Percentiles rank a stretch among this genome's conserved stretches.
phyloP scores from a whole-genome alignment of 2,888 invertebrate genomes.

The Sarcophaga subvicina region DNA sequence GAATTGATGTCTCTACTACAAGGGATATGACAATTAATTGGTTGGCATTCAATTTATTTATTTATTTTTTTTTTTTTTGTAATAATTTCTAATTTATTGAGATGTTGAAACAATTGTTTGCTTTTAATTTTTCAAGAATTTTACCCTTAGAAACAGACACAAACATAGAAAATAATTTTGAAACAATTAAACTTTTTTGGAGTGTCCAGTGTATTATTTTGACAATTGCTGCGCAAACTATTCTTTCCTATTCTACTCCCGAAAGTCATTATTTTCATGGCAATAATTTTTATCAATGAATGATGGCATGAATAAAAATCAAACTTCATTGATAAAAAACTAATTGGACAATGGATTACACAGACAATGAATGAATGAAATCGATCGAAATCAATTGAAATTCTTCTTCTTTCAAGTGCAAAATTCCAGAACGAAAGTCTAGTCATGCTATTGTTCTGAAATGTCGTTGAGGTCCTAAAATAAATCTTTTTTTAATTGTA shows the following conservation, averaged over 20 bases:
- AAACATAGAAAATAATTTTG: background rate
- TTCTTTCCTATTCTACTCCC: background rate
- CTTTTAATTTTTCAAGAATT: constrained; percentile 59
- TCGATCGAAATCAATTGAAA: constrained; percentile 6
- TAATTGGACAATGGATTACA: constrained; percentile 26
- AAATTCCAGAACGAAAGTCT: constrained; percentile 53
- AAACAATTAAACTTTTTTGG: constrained; percentile 35
- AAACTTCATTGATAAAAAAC: constrained; percentile 50
- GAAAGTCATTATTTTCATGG: background rate
- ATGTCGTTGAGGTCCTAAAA: constrained; percentile 66
- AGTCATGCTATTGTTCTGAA: constrained; percentile 35
- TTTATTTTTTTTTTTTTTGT: constrained; percentile 6
- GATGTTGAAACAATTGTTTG: constrained; percentile 26
- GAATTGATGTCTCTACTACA: constrained; percentile 10
- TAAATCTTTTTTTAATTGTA: constrained; percentile 45
- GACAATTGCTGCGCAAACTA: constrained; percentile 33
- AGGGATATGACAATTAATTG: background rate
- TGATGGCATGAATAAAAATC: constrained; percentile 24
- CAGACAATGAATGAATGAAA: background rate
- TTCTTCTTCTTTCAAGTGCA: constrained; percentile 49
- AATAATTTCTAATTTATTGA: constrained; percentile 38
- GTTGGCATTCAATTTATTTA: background rate
- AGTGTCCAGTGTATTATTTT: constrained; percentile 21
- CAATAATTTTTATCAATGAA: constrained; percentile 60
- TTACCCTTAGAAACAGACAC: background rate